Conservation (phyloP, 2,888 invertebrate genomes). For the Ceramica pisi region DNA sequence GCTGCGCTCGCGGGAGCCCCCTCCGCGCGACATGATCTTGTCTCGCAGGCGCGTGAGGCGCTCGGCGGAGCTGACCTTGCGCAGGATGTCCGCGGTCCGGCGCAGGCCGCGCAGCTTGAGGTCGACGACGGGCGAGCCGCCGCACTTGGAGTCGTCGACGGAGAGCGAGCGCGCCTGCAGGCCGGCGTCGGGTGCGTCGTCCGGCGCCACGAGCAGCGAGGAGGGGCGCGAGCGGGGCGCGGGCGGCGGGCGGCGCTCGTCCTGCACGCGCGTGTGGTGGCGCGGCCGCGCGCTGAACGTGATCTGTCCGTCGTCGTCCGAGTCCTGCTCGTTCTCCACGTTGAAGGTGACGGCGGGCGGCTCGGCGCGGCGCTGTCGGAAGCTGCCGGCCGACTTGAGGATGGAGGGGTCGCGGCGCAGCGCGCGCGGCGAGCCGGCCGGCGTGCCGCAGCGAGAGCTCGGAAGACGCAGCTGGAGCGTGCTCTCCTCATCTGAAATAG, state of each 20-base stretch:
- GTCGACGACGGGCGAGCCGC: conserved; percentile 77
- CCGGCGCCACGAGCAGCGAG: conserved; percentile 77
- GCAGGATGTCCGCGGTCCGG: conserved; percentile 82
- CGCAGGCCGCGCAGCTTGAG: conserved; percentile 80
- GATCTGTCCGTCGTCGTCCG: conserved; percentile 85
- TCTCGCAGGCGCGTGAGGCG: conserved; percentile 83
- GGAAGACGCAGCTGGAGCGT: conserved; percentile 76
- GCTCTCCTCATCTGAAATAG: conserved; percentile 85
- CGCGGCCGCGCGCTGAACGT: conserved; percentile 83
- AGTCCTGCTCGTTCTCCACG: conserved; percentile 86
- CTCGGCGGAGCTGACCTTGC: conserved; percentile 85
- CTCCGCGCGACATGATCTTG: conserved; percentile 80
- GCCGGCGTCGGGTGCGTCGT: conserved; percentile 68
- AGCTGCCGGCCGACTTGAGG: conserved; percentile 77
- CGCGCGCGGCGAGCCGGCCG: conserved; percentile 74
- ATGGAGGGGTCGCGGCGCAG: conserved; percentile 81
- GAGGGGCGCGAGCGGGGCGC: conserved; percentile 77
- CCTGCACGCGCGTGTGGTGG: conserved; percentile 66
- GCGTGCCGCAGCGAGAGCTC: conserved; percentile 67
- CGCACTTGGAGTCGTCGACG: conserved; percentile 82
- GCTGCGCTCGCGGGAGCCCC: conserved; percentile 83
- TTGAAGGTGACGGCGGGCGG: conserved; percentile 88
- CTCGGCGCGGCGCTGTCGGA: conserved; percentile 75
- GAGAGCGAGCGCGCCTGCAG: conserved; percentile 80
- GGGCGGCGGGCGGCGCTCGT: conserved; percentile 68